Base-by-base conservation (phyloP, 2,113 vertebrate genomes). In the Syngnathoides biaculeatus region DNA sequence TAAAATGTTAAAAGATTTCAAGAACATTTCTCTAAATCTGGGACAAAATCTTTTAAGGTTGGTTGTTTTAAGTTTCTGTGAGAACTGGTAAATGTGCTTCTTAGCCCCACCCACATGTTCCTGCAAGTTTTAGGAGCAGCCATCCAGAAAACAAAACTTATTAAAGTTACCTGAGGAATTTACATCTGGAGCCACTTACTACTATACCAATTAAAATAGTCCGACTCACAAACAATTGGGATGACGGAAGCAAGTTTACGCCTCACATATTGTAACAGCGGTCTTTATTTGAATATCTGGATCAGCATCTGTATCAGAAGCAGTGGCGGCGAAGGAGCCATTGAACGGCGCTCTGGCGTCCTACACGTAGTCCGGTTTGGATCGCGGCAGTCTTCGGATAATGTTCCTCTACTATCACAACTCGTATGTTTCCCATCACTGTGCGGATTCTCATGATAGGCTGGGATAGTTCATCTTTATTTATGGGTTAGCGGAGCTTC, bases 201-300 rank as follows among this genome's bases (percentile, higher is more conserved):
- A 72, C 35, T 58, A 20, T 58, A 20, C 26, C 27, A 60, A 74
- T 65, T 38, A 24, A 22, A 73, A 35, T 58, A 7, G 35, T 19
- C 35, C 24, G 58, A n/a, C 53, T 24, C 35, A 40, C 3, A 9
- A 68, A 60, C 8, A 14, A 17, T 6, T 10, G 48, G 22, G 48
- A 30, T 27, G 55, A 30, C 2, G 1, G 27, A 30, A 26, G 27
- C 26, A 48, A 48, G 55, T 63, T 72, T 68, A 45, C 58, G 74
- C 68, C 64, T 59, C 53, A 79, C 73, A 82, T 72, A 80, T n/a
- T n/a, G n/a, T n/a, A n/a, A n/a, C 80, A 69, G 69, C 52, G 61
- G 75, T 85, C 52, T 81, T 80, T 75, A 85, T 70, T 79, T 78
- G 87, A 88, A 87, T 79, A 83, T 78, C 81, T 89, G 82, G 70